These are phyloP conservation scores for Lates japonicus DNA, from an alignment of 2,797 vertebrate species.

Conservation along the genomic window DNA sequence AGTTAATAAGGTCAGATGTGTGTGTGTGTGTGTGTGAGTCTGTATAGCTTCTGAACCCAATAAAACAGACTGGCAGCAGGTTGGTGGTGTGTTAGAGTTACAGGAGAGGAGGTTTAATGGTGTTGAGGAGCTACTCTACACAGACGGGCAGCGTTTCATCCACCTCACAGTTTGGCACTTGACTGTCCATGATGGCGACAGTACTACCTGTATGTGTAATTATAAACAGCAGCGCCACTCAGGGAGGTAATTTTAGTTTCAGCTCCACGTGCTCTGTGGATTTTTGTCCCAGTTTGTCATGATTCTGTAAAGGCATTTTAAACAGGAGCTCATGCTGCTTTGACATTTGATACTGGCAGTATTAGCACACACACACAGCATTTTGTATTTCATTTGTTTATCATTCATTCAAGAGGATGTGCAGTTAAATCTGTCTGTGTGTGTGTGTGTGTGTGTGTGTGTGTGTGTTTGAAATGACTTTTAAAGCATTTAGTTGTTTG, in stretches of 20 bases:
- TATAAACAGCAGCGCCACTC: constrained; percentile 14
- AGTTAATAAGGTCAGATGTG: background rate
- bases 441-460: no score
- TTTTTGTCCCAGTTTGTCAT: background rate
- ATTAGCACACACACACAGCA: background rate
- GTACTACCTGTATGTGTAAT: background rate
- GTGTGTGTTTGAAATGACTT: no score
- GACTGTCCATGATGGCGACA: constrained; percentile 6
- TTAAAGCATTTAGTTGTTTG: background rate
- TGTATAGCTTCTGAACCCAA: background rate
- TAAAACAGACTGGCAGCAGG: background rate
- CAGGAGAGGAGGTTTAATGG: constrained; percentile 1
- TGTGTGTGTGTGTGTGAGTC: background rate
- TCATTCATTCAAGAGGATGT: no score
- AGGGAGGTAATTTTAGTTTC: background rate
- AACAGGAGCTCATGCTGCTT: background rate
- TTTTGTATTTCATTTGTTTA: no score
- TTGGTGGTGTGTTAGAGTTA: background rate
- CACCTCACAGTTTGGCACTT: background rate
- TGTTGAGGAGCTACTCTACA: background rate
- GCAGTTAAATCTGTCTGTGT: no score
- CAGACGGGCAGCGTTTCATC: constrained; percentile 1
- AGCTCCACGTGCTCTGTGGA: background rate
- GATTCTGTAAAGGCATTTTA: background rate
- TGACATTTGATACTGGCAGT: background rate